Evolutionary conservation across 2,888 invertebrate genomes (phyloP), one percentile per base, ranked within the genome.

Genomic region (Pilophorus perplexus): DNA sequence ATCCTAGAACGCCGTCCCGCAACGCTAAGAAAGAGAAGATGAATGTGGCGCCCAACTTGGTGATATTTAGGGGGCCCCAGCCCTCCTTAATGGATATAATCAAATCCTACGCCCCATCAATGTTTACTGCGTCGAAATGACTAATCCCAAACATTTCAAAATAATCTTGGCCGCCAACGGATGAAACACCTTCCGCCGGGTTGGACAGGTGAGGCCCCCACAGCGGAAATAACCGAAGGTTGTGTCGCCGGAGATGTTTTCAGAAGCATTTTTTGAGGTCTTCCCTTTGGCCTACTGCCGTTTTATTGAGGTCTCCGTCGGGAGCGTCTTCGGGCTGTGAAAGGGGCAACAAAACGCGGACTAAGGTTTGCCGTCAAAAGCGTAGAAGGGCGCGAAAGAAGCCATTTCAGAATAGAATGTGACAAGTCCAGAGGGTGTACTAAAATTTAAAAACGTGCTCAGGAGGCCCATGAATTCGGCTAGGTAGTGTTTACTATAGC

Each of bases 211-310:
- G 52, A 52, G 52, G 16, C 52, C 25, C n/a, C n/a, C n/a, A n/a
- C 28, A 28, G 28, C 52, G 52, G 52, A 52, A 52, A 52, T 52
- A 52, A 52, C 52, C 12, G 23, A 52, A 52, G 52, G 52, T 52
- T 10, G 2, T 14, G 28, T n/a, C 52, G 12, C 10, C n/a, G n/a
- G 3, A 12, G 52, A 28, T 52, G 52, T 52, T 27, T 52, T 27
- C 14, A 14, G 27, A 28, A 28, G 28, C 52, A 28, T 28, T 20
- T 28, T 46, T 46, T 46, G 23, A 12, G 46, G n/a, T 22, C 23
- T 4, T 5, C 22, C 20, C 23, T 2, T 23, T 5, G 20, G 23
- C 23, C 46, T 25, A 20, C 8, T n/a, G n/a, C n/a, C n/a, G n/a
- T n/a, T n/a, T n/a, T n/a, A n/a, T n/a, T n/a, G n/a, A n/a, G n/a